Evolutionary conservation across 2,888 invertebrate genomes (phyloP), one percentile per base, ranked within the genome.

Genomic region (Lithophane socia): DNA sequence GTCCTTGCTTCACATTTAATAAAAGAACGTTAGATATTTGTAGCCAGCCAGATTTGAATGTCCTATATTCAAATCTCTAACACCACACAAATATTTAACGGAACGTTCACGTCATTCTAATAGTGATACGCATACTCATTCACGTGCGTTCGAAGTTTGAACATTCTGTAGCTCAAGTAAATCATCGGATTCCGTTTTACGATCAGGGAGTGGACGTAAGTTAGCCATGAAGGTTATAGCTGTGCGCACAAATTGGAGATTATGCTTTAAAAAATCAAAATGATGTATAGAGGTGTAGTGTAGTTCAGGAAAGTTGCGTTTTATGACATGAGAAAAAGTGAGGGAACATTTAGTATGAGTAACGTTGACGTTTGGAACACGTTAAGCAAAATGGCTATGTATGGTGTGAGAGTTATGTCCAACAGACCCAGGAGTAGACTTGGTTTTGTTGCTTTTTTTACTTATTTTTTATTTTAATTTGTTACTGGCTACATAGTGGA

Each of bases 161-260:
- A 52, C 21, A 42, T 61, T 79, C 44, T 56, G 37, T 79, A 70
- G 44, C 24, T 58, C 84, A 77, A 86, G 89, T 91, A 90, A 91
- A 91, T 89, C 88, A 86, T 82, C n/a, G 74, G 81, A 84, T 86
- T 89, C 83, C 72, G 66, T 89, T 92, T 92, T 92, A 92, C 89
- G 92, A 92, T 73, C 79, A 75, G 78, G 80, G 90, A 87, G 87
- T 86, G 84, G 78, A 77, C 70, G 67, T 80, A 82, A 85, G 73
- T 87, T 86, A 82, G 69, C 61, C 78, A 73, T 73, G 78, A 82
- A 80, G 79, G 80, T 83, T 81, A 85, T 73, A 72, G 74, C 82
- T 75, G 77, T 73, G 64, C 75, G 65, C 72, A 75, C 80, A 82
- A 85, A 82, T 85, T 84, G 78, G 76, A 86, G 83, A 80, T 66